Conservation (phyloP, 2,888 invertebrate genomes). For the Xestobium rufovillosum region DNA sequence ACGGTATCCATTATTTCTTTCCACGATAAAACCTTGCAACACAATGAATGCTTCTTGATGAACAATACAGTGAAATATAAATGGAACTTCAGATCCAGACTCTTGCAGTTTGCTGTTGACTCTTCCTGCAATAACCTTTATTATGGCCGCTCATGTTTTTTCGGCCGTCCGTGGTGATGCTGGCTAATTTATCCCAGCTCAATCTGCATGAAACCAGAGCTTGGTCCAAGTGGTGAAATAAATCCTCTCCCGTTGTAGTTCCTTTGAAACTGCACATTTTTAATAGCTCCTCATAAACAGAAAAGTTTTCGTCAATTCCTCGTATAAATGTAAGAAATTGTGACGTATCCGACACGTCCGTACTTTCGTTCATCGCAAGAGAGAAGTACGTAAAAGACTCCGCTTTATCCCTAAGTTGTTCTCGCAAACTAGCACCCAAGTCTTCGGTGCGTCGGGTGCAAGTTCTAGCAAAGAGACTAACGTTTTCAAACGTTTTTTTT, state of each 20-base stretch:
- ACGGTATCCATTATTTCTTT: slow-evolving; percentile 23
- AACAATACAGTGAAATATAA: background rate
- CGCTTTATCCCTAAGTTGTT: slow-evolving; percentile 23
- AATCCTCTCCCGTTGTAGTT: slow-evolving; percentile 16
- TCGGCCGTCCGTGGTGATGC: slow-evolving; percentile 21
- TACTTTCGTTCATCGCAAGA: slow-evolving; percentile 26
- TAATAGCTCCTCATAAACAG: slow-evolving; percentile 14
- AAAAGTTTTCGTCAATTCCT: slow-evolving; percentile 15
- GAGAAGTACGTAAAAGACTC: slow-evolving; percentile 19
- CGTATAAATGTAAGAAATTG: slow-evolving; percentile 15
- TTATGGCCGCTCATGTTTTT: slow-evolving; percentile 20
- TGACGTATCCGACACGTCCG: slow-evolving; percentile 15
- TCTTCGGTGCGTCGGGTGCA: slow-evolving; percentile 18
- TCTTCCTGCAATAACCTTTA: slow-evolving; percentile 16
- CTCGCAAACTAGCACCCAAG: slow-evolving; percentile 20
- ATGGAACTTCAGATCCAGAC: too few relatives aligned
- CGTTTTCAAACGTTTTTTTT: too few relatives aligned
- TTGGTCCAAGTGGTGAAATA: slow-evolving; percentile 17
- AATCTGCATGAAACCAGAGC: background rate
- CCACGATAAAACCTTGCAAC: slow-evolving; percentile 18
- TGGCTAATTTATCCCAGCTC: slow-evolving; percentile 15
- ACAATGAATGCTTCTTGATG: slow-evolving; percentile 4
- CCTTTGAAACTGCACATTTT: slow-evolving; percentile 13
- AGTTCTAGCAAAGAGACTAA: slow-evolving; percentile 11
- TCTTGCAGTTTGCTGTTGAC: slow-evolving; percentile 9